Evolutionary conservation across 2,113 vertebrate genomes (phyloP).

Genomic region (Lynx canadensis): DNA sequence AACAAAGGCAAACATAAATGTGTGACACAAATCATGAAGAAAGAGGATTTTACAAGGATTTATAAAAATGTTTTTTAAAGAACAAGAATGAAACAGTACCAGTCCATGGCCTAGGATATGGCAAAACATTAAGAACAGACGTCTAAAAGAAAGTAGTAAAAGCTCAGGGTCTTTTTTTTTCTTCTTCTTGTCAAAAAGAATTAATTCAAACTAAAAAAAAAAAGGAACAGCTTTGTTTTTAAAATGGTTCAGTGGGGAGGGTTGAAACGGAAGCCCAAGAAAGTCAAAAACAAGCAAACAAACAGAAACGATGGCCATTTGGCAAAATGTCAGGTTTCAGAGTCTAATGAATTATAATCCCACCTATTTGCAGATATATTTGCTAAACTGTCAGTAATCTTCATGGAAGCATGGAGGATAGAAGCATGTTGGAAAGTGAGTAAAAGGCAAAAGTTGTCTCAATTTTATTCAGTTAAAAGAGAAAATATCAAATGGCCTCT

Average conservation of each 20-base stretch:
- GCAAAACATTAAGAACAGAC: background rate
- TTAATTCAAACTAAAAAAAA: background rate
- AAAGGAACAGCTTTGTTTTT: conserved; percentile 5
- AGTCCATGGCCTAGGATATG: background rate
- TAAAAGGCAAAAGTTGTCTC: background rate
- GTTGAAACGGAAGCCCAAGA: background rate
- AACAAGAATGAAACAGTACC: background rate
- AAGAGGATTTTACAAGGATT: background rate
- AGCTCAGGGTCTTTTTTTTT: background rate
- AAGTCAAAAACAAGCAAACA: background rate
- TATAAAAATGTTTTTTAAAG: conserved; percentile 19
- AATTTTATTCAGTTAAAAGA: background rate
- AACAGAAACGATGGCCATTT: background rate
- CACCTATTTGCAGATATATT: background rate
- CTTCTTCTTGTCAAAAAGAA: background rate
- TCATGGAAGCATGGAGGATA: background rate
- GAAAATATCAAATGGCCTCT: background rate
- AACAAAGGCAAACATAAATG: background rate
- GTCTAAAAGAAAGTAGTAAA: background rate
- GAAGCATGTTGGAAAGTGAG: background rate
- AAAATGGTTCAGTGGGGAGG: background rate
- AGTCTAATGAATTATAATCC: conserved; percentile 18
- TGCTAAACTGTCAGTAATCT: conserved; percentile 5
- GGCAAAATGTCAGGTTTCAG: background rate
- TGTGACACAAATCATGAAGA: background rate